Conservation (phyloP, 2,797 vertebrate species). For the Gastrophryne carolinensis region DNA sequence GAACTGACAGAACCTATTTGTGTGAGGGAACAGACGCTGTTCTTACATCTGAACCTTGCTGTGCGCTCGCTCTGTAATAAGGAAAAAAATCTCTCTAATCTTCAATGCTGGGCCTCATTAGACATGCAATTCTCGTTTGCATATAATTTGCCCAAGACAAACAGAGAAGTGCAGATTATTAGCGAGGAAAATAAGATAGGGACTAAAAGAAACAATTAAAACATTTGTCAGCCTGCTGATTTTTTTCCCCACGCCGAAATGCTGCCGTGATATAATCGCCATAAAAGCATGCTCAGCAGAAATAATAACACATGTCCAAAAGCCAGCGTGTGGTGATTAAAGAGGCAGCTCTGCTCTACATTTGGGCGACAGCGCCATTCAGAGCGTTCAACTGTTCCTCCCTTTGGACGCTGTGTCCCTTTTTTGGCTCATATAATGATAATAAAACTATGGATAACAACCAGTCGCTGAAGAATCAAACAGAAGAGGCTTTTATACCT, state of each 20-base stretch:
- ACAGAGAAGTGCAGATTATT: constrained; percentile 46
- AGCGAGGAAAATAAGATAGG: constrained; percentile 12
- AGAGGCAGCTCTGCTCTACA: not conserved
- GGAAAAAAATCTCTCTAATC: constrained; percentile 59
- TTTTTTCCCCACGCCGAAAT: not conserved
- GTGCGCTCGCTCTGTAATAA: constrained; percentile 30
- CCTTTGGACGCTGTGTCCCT: too few relatives aligned
- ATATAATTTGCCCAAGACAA: constrained; percentile 56
- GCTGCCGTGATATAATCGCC: constrained; percentile 4
- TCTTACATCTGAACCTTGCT: constrained; percentile 48
- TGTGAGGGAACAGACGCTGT: constrained; percentile 55
- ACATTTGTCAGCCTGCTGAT: constrained; percentile 21
- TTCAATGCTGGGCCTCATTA: constrained; percentile 62
- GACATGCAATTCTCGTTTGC: constrained; percentile 57
- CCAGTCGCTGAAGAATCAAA: too few relatives aligned
- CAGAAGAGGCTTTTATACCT: too few relatives aligned
- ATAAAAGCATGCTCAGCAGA: constrained; percentile 5
- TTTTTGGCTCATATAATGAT: too few relatives aligned
- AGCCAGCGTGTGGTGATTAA: not conserved
- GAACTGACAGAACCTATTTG: constrained; percentile 61
- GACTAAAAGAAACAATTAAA: constrained; percentile 54
- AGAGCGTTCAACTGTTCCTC: too few relatives aligned
- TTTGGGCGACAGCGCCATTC: too few relatives aligned
- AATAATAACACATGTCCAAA: not conserved
- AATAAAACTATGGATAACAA: too few relatives aligned